A percentile compares a stretch with the other conserved stretches of the same genome.
These are phyloP conservation scores for Malurus melanocephalus DNA, from an alignment of 2,113 vertebrate species.

Conservation along the genomic window DNA sequence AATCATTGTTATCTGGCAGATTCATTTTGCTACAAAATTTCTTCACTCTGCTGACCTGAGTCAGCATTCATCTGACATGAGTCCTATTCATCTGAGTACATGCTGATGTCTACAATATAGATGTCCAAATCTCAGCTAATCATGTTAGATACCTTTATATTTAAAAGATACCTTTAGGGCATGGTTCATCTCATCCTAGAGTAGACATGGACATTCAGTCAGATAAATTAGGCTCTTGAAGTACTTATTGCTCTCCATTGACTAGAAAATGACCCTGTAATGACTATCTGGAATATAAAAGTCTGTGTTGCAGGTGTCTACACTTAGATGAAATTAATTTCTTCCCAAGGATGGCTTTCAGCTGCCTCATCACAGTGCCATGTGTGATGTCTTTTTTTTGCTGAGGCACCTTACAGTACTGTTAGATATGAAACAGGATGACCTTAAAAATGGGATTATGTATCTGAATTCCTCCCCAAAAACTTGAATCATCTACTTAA, in stretches of 20 bases:
- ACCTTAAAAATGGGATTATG: neutral
- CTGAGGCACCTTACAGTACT: neutral
- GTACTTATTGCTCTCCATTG: slow-evolving; percentile 8
- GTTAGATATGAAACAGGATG: neutral
- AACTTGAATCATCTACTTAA: neutral
- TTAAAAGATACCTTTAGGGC: slow-evolving; percentile 12
- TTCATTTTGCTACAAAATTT: slow-evolving; percentile 1
- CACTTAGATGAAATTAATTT: slow-evolving; percentile 20
- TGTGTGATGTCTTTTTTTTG: neutral
- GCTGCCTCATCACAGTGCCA: neutral
- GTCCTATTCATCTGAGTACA: neutral
- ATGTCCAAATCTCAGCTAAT: slow-evolving; percentile 17
- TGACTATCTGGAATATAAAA: neutral
- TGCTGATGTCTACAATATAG: slow-evolving; percentile 9
- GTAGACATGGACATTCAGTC: neutral
- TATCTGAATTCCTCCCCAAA: neutral
- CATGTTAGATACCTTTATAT: neutral
- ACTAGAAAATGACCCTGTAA: slow-evolving; percentile 30
- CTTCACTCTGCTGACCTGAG: neutral
- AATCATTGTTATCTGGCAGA: neutral
- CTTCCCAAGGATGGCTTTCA: neutral
- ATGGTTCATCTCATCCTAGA: slow-evolving; percentile 15
- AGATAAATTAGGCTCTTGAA: slow-evolving; percentile 27
- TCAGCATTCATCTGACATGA: neutral
- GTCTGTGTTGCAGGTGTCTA: neutral